Conservation (phyloP, 2,113 vertebrate species). For the Psittacara wagleri region DNA sequence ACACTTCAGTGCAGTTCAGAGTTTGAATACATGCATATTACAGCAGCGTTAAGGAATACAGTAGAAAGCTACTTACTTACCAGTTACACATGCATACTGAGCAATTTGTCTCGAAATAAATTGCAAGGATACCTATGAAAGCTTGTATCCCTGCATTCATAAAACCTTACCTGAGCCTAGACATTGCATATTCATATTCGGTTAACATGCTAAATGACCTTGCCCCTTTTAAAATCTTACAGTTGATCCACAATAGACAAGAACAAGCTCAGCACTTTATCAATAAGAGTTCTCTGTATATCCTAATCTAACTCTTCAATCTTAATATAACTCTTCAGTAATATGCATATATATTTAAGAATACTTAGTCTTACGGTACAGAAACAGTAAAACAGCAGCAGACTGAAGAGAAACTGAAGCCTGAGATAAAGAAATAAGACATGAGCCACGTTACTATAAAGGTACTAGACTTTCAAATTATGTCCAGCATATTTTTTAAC, state of each 20-base stretch:
- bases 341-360: not conserved
- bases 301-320: not conserved
- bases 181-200: not conserved
- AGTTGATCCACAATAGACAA: not conserved
- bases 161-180: not conserved
- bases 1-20: not conserved
- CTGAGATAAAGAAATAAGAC: not conserved
- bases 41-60: not conserved
- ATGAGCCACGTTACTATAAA: not conserved
- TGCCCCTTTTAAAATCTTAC: not conserved
- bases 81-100: not conserved
- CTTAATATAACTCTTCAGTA: not conserved
- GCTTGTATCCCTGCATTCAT: not conserved
- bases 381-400: not conserved
- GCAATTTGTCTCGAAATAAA: not conserved
- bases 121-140: not conserved
- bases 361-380: not conserved
- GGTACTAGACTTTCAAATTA: not conserved
- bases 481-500: not conserved
- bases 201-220: not conserved
- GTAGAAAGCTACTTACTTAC: not conserved
- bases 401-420: not conserved
- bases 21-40: not conserved
- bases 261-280: not conserved
- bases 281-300: not conserved